Conservation (phyloP, 2,888 invertebrate genomes). For the Punctoribates punctum region DNA sequence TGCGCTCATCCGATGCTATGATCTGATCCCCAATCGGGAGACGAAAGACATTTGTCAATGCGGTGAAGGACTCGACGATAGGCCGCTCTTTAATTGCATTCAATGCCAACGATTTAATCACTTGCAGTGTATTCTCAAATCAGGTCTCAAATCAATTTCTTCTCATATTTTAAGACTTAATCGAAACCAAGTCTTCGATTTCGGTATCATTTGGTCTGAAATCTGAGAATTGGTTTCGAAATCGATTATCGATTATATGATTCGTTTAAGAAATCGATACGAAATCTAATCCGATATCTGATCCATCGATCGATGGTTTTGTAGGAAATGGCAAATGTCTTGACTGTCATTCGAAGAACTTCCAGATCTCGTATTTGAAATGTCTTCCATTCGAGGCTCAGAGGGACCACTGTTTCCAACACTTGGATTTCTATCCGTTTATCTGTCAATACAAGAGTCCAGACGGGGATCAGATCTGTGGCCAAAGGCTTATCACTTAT, state of each 20-base stretch:
- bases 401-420: not conserved
- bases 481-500: not conserved
- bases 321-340: not conserved
- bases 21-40: not conserved
- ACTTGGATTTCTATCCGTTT: constrained; percentile 11
- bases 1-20: not conserved
- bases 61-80: no score
- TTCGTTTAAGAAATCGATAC: no score
- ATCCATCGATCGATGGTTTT: not conserved
- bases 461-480: not conserved
- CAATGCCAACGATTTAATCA: not conserved
- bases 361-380: not conserved
- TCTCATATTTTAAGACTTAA: not conserved
- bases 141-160: not conserved
- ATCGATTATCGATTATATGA: no score
- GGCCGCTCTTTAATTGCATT: not conserved
- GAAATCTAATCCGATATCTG: no score
- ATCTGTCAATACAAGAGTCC: not conserved
- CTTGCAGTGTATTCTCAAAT: not conserved
- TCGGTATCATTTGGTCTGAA: no score
- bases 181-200: no score
- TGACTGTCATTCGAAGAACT: not conserved
- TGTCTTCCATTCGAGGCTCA: not conserved
- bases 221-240: no score
- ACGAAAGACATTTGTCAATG: not conserved